Conservation (phyloP, 2,113 vertebrate genomes). For the Hypanus sabinus region DNA sequence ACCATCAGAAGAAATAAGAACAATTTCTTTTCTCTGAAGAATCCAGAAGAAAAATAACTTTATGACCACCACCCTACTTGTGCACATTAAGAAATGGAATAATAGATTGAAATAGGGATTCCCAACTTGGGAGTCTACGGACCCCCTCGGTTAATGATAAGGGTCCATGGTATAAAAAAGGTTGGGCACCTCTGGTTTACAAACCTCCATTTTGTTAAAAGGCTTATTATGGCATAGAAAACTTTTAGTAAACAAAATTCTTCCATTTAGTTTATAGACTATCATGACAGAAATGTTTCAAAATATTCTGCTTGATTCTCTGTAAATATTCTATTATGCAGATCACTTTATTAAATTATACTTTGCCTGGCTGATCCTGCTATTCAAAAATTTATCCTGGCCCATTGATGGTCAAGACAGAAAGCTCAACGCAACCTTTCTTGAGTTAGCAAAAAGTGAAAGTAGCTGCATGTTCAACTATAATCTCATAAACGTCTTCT, state of each 20-base stretch:
- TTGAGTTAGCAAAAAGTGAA: background rate
- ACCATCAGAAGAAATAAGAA: background rate
- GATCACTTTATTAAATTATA: background rate
- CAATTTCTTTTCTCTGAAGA: background rate
- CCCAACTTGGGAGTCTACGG: no score
- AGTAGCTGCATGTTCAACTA: background rate
- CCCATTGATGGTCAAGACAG: background rate
- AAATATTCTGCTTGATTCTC: background rate
- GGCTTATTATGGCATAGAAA: background rate
- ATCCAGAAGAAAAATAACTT: background rate
- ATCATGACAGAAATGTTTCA: background rate
- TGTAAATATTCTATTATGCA: background rate
- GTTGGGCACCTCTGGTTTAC: no score
- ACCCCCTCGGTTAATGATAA: no score
- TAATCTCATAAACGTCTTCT: background rate
- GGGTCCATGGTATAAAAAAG: no score
- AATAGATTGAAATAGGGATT: no score
- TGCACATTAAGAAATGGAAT: background rate
- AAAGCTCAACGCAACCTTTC: background rate
- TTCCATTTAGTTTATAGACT: background rate
- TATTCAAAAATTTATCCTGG: background rate
- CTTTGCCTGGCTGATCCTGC: background rate
- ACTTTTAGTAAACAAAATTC: background rate
- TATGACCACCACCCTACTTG: background rate
- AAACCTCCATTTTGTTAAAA: background rate